Conservation (phyloP, 2,888 invertebrate genomes). For the Acleris cristana region DNA sequence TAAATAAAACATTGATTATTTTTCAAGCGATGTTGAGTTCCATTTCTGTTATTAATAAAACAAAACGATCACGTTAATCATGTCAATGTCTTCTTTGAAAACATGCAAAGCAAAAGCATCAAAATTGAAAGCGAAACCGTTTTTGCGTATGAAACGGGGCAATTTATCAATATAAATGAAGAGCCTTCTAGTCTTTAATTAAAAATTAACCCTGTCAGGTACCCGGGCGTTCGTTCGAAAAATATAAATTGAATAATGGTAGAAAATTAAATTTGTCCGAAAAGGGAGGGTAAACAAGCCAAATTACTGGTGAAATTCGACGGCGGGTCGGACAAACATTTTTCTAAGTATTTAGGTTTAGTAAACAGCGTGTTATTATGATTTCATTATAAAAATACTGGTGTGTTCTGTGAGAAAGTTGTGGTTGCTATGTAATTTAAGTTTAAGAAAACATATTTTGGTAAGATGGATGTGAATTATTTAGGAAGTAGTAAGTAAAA, state of each 20-base stretch:
- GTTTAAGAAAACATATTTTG: too few species aligned
- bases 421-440: too few species aligned
- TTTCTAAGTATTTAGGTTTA: conserved; percentile 12
- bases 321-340: conserved; percentile 9
- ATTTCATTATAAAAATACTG: too few species aligned
- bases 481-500: too few species aligned
- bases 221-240: conserved; percentile 21
- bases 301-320: conserved; percentile 13
- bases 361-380: conserved; percentile 14
- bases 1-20: too few species aligned
- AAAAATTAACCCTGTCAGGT: conserved; percentile 31
- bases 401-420: too few species aligned
- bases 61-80: too few species aligned
- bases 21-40: too few species aligned
- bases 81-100: background rate
- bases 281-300: conserved; percentile 19
- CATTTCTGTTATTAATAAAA: too few species aligned
- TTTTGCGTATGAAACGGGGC: conserved; percentile 13
- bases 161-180: conserved; percentile 15
- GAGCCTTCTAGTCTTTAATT: conserved; percentile 30
- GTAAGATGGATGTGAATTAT: too few species aligned
- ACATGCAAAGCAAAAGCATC: background rate
- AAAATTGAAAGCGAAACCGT: background rate
- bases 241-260: conserved; percentile 23
- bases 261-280: conserved; percentile 8